phyloP scores from a whole-genome alignment of 2,113 vertebrate genomes.

The Labrus mixtus region DNA sequence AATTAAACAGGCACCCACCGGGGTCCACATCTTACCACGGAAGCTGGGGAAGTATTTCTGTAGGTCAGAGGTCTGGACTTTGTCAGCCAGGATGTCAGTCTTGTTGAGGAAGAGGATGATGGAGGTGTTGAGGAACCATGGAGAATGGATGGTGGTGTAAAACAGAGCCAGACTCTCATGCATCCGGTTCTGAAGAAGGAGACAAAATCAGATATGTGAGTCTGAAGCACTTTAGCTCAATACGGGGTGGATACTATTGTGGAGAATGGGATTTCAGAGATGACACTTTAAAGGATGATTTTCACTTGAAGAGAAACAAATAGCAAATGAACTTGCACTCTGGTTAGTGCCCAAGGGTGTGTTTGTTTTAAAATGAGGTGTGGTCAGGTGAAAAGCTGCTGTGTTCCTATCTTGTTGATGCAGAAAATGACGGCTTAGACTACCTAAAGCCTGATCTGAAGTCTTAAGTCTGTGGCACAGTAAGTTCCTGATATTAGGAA shows the following conservation, averaged over 20 bases:
- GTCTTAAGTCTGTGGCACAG: too few species aligned
- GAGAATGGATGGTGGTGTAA: conserved; percentile 90
- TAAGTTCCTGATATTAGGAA: too few species aligned
- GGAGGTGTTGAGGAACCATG: conserved; percentile 88
- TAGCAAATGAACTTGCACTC: background rate
- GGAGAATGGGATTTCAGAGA: background rate
- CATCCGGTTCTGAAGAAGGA: conserved; percentile 89
- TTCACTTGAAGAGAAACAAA: background rate
- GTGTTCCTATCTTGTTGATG: too few species aligned
- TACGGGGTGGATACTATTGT: background rate
- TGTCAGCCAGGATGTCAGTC: conserved; percentile 91
- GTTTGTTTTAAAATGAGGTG: too few species aligned
- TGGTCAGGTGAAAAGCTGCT: too few species aligned
- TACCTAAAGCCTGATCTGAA: too few species aligned
- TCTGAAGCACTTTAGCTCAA: background rate
- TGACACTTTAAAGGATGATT: background rate
- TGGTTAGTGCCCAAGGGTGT: too few species aligned
- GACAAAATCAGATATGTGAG: background rate
- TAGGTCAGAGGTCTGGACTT: conserved; percentile 88
- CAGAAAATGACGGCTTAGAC: too few species aligned
- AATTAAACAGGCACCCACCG: background rate
- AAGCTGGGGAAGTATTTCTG: conserved; percentile 87
- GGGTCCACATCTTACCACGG: conserved; percentile 75
- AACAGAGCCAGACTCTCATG: conserved; percentile 91
- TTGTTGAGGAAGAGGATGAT: conserved; percentile 96